Evolutionary conservation across 2,797 vertebrate species (phyloP).

Genomic region (Lithobates pipiens): DNA sequence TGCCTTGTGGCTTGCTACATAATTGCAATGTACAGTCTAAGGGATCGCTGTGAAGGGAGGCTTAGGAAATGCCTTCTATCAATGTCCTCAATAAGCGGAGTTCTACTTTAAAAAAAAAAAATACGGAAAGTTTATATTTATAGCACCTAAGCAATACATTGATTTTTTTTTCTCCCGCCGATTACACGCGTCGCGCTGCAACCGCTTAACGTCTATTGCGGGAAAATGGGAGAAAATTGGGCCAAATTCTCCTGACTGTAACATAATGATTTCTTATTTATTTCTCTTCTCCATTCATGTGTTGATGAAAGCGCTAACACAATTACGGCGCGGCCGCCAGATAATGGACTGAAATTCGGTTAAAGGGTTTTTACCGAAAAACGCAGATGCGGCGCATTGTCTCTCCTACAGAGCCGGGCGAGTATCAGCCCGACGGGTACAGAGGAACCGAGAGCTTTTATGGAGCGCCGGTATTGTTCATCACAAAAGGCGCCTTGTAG

Average conservation of each 20-base stretch:
- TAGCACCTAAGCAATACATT: too few species aligned
- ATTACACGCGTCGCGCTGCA: neutral
- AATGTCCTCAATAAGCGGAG: too few species aligned
- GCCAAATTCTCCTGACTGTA: neutral
- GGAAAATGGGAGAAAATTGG: conserved; percentile 6
- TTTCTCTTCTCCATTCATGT: neutral
- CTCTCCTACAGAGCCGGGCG: neutral
- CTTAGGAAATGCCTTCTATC: too few species aligned
- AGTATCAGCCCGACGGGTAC: neutral
- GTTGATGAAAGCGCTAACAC: conserved; percentile 6
- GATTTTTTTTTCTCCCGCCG: neutral
- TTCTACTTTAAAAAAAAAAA: too few species aligned
- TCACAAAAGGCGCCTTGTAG: neutral
- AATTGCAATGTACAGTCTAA: too few species aligned
- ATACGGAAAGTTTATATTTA: too few species aligned
- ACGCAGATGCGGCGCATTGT: neutral
- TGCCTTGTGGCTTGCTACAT: too few species aligned
- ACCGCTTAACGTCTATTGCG: neutral
- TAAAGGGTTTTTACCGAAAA: neutral
- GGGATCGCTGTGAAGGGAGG: too few species aligned
- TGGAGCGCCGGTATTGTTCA: neutral
- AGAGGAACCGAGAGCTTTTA: neutral
- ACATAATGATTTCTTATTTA: neutral
- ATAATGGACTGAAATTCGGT: neutral
- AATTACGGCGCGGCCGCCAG: neutral